Conservation (phyloP, 2,113 vertebrate species). For the Cyanoliseus patagonus region DNA sequence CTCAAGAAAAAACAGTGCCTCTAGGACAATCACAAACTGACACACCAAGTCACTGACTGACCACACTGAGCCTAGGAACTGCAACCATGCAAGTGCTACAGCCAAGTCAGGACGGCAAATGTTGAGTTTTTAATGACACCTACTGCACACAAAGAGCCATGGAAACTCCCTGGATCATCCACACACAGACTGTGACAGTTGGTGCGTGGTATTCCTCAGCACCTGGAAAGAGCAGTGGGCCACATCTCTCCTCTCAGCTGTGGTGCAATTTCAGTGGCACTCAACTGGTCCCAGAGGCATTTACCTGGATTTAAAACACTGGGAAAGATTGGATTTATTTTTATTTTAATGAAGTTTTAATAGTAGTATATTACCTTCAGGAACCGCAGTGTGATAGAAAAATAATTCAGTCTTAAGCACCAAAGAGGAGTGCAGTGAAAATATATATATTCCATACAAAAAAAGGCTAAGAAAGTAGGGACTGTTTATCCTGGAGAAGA, state of each 20-base stretch:
- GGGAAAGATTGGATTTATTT: neutral
- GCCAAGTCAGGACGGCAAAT: neutral
- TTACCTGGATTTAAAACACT: neutral
- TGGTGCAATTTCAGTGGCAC: neutral
- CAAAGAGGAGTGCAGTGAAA: neutral
- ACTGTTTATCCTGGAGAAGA: neutral
- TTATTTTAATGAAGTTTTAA: neutral
- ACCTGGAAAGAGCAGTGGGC: neutral
- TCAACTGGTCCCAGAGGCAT: neutral
- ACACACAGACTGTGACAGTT: neutral
- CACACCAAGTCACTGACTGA: neutral
- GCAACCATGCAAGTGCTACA: neutral
- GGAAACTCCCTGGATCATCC: neutral
- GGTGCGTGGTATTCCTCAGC: rapidly evolving
- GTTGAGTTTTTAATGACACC: constrained; percentile 11
- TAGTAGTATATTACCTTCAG: neutral
- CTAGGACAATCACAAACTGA: neutral
- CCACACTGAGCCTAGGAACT: neutral
- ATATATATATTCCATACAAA: neutral
- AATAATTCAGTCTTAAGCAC: neutral
- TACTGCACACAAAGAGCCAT: neutral
- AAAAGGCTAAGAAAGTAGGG: neutral
- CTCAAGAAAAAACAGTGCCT: neutral
- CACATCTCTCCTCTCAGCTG: neutral
- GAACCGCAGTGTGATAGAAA: neutral